Percentiles rank a stretch among this genome's conserved stretches.
These are phyloP conservation scores for Philotrypesis tridentata DNA, from an alignment of 1,140 invertebrate genomes.

Conservation along the genomic window DNA sequence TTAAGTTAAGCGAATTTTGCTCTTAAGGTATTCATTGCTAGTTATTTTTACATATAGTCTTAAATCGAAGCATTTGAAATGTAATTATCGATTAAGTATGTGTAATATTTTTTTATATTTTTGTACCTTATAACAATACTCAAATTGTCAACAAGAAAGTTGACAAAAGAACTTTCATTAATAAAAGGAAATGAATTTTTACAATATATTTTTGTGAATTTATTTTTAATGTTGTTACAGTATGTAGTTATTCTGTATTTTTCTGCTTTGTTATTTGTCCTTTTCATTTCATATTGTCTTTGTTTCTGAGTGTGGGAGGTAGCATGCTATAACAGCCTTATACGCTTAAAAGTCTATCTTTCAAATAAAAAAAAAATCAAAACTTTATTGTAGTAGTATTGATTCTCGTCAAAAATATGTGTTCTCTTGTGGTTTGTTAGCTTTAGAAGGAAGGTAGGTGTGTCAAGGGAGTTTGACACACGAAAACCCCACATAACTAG, in stretches of 20 bases:
- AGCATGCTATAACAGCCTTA: not conserved
- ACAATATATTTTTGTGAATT: conserved; percentile 27
- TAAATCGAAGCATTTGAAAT: not conserved
- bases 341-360: not conserved
- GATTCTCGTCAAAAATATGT: not conserved
- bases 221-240: conserved; percentile 16
- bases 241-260: not conserved
- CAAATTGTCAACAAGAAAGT: conserved; percentile 4
- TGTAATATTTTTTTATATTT: conserved; percentile 48
- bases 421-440: conserved; percentile 51
- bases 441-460: conserved; percentile 47
- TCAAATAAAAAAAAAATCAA: too few relatives aligned
- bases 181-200: conserved; percentile 41
- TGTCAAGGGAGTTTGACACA: not conserved
- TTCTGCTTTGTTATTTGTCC: not conserved
- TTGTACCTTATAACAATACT: conserved; percentile 31
- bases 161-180: not conserved
- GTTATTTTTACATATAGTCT: not conserved
- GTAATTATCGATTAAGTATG: conserved; percentile 3
- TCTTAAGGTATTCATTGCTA: not conserved
- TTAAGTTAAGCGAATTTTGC: conserved; percentile 14
- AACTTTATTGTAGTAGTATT: not conserved
- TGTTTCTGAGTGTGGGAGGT: conserved; percentile 33
- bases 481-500: not conserved
- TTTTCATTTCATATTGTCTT: not conserved